Conservation (phyloP, 2,888 invertebrate genomes). For the Automeris io region DNA sequence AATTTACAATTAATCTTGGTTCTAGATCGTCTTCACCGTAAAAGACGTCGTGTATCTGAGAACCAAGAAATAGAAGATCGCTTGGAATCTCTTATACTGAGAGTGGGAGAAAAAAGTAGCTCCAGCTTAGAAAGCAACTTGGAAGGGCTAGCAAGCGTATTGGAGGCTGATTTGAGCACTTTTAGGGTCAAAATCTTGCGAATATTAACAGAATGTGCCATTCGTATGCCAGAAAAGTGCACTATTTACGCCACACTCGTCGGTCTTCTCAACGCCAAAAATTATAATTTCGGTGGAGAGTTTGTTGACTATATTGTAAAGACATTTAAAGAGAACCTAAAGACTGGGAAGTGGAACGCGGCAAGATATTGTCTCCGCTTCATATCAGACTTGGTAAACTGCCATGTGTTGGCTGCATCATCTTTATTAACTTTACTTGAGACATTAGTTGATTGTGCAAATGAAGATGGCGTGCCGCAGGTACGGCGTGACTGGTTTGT, state of each 20-base stretch:
- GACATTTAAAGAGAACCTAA: conserved; percentile 94
- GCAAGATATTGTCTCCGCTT: conserved; percentile 92
- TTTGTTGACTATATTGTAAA: conserved; percentile 97
- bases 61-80: conserved; percentile 98
- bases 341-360: conserved; percentile 92
- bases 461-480: conserved; percentile 97
- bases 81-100: conserved; percentile 92
- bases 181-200: conserved; percentile 94
- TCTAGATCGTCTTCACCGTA: conserved; percentile 83
- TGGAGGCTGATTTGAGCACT: conserved; percentile 95
- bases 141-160: conserved; percentile 94
- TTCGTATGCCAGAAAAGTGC: conserved; percentile 97
- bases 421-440: conserved; percentile 94
- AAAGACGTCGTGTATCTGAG: conserved; percentile 91
- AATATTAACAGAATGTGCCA: conserved; percentile 95
- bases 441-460: conserved; percentile 94
- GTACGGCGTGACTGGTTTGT: conserved; percentile 89
- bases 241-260: conserved; percentile 98
- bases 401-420: conserved; percentile 95
- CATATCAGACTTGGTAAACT: conserved; percentile 97
- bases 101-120: conserved; percentile 97
- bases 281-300: conserved; percentile 98
- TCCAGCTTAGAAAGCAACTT: conserved; percentile 97
- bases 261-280: conserved; percentile 97
- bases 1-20: conserved; percentile 24